Percentiles rank a stretch among this genome's conserved stretches.
Conservation (phyloP, 1,140 invertebrate genomes). For the Drosophila miranda region DNA sequence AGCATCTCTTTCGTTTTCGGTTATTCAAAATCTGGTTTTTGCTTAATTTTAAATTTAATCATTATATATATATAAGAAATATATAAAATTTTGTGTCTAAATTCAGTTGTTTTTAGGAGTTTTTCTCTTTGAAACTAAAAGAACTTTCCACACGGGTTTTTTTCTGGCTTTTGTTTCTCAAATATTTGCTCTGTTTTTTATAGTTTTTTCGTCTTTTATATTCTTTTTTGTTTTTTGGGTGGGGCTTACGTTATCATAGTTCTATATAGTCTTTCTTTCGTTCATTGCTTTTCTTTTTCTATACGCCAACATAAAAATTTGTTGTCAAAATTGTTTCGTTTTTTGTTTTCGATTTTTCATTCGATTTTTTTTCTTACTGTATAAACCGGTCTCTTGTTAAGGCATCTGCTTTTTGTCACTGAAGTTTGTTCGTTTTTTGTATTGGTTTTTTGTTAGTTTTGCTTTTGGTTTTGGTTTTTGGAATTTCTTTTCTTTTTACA, state of each 20-base stretch:
- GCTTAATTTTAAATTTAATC: conserved; percentile 63
- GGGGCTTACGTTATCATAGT: conserved; percentile 70
- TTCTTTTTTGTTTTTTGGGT: conserved; percentile 54
- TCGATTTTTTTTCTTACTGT: conserved; percentile 53
- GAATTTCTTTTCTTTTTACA: conserved; percentile 42
- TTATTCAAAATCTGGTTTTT: conserved; percentile 55
- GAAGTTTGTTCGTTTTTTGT: conserved; percentile 60
- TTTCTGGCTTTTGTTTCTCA: conserved; percentile 26
- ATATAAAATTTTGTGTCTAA: conserved; percentile 79
- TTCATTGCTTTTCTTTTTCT: conserved; percentile 38
- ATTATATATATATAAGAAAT: conserved; percentile 64
- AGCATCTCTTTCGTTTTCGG: conserved; percentile 23
- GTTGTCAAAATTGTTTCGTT: conserved; percentile 59
- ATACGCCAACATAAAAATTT: conserved; percentile 58
- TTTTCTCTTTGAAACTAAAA: conserved; percentile 56
- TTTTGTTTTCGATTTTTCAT: conserved; percentile 16
- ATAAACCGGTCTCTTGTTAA: conserved; percentile 76
- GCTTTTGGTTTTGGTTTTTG: conserved; percentile 37
- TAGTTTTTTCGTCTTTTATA: conserved; percentile 12
- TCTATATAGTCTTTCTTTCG: conserved; percentile 60
- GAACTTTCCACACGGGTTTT: conserved; percentile 23
- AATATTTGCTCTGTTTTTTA: conserved; percentile 38
- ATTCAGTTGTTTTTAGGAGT: conserved; percentile 82
- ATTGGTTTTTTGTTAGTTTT: conserved; percentile 41
- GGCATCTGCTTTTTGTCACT: conserved; percentile 80